Percentiles rank a stretch among this genome's conserved stretches.
phyloP scores from a whole-genome alignment of 2,888 invertebrate genomes.

The Exephanes ischioxanthus region DNA sequence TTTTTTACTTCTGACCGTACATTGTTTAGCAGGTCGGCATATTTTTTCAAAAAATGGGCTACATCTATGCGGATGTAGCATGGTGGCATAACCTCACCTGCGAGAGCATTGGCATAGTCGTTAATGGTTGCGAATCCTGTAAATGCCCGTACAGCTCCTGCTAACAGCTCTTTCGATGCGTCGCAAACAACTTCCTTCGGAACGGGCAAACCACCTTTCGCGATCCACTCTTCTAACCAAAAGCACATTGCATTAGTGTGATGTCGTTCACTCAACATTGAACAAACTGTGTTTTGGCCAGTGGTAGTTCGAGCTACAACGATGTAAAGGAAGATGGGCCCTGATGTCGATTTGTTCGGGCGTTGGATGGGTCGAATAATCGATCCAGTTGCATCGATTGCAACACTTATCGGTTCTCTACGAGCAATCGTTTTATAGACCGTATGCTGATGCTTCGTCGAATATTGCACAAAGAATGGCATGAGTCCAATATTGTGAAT shows the following conservation, averaged over 20 bases:
- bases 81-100: conserved; percentile 25
- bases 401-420: conserved; percentile 31
- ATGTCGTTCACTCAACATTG: conserved; percentile 63
- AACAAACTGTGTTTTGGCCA: conserved; percentile 57
- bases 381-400: conserved; percentile 66
- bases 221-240: conserved; percentile 64
- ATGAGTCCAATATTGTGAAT: conserved; percentile 57
- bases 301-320: conserved; percentile 38
- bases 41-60: conserved; percentile 64
- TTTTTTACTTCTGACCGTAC: conserved; percentile 15
- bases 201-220: conserved; percentile 43
- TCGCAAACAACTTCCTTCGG: conserved; percentile 65
- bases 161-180: conserved; percentile 48
- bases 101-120: conserved; percentile 49
- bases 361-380: conserved; percentile 39
- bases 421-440: conserved; percentile 32
- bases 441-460: conserved; percentile 56
- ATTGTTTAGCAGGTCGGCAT: conserved; percentile 47
- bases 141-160: conserved; percentile 45
- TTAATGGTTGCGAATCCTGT: conserved; percentile 39
- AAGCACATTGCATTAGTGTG: conserved; percentile 51
- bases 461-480: conserved; percentile 64
- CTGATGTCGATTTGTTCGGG: conserved; percentile 34
- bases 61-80: conserved; percentile 59
- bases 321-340: conserved; percentile 60